Conservation (phyloP, 2,797 vertebrate species). For the Gallinago nigripennis region DNA sequence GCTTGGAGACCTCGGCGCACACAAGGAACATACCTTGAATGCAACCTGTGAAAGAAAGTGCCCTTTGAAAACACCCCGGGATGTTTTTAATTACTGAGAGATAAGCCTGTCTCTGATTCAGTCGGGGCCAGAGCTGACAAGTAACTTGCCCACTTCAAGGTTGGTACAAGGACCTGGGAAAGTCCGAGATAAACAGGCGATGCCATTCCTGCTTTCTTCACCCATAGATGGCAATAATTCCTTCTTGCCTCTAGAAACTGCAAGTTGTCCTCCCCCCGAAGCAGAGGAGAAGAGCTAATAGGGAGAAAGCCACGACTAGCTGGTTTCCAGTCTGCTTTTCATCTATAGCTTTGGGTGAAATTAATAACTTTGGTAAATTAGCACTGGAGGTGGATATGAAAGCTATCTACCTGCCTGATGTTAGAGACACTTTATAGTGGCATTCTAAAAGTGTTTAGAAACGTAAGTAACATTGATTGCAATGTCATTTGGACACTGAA, state of each 20-base stretch:
- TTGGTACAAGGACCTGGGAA: background rate
- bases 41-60: background rate
- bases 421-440: background rate
- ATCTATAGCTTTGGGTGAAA: background rate
- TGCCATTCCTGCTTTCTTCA: background rate
- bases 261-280: background rate
- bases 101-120: background rate
- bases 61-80: background rate
- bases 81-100: background rate
- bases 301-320: background rate
- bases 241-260: background rate
- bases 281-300: background rate
- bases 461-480: background rate
- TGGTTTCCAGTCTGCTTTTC: background rate
- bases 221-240: background rate
- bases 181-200: background rate
- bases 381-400: background rate
- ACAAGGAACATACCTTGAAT: background rate
- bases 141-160: background rate
- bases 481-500: background rate
- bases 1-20: background rate
- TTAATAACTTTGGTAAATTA: background rate
- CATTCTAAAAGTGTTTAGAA: background rate
- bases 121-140: background rate
- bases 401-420: rapidly evolving